Evolutionary conservation across 2,797 vertebrate genomes (phyloP), one percentile per base, ranked within the genome.

Genomic region (Nasua narica): DNA sequence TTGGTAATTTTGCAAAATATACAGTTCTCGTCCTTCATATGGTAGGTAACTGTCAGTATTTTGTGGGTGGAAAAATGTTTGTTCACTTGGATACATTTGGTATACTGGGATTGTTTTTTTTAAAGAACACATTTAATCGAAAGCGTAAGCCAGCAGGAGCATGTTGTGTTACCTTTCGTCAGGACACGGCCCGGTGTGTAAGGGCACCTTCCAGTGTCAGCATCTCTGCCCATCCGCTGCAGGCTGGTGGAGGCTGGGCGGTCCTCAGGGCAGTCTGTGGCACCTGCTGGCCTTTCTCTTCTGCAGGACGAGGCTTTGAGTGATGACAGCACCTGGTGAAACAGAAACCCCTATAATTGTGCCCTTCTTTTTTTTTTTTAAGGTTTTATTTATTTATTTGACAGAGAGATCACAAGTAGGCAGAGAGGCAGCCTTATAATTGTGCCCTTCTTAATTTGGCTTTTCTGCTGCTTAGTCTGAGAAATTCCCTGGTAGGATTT

Each of bases 381-480:
- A 43, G 43, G 8, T 43, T 43, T 43, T 43, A 43, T 43, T n/a
- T n/a, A n/a, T n/a, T n/a, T n/a, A n/a, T n/a, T n/a, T n/a, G n/a
- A n/a, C n/a, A n/a, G n/a, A n/a, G 43, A 43, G 43, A 43, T 43
- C 43, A 43, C 8, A 43, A 43, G 43, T 43, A 43, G 43, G 43
- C 43, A 43, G 43, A 43, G 43, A 43, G 8, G 43, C 43, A 43
- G 43, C n/a, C 43, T 48, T 48, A 48, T 50, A 50, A 50, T 50
- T 16, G 50, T 50, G 50, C 19, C 78, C 94, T 87, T 85, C 43
- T 93, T 69, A 87, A 50, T 84, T 91, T 88, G 32, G 19, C 2
- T 46, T 91, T 95, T 94, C 83, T 84, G 46, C 52, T 96, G 23
- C 52, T 94, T 69, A 43, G 32, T 35, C 60, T 18, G n/a, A 92